These are phyloP conservation scores for Scaptomyza reducta DNA, from an alignment of 2,888 invertebrate genomes.

Conservation along the genomic window DNA sequence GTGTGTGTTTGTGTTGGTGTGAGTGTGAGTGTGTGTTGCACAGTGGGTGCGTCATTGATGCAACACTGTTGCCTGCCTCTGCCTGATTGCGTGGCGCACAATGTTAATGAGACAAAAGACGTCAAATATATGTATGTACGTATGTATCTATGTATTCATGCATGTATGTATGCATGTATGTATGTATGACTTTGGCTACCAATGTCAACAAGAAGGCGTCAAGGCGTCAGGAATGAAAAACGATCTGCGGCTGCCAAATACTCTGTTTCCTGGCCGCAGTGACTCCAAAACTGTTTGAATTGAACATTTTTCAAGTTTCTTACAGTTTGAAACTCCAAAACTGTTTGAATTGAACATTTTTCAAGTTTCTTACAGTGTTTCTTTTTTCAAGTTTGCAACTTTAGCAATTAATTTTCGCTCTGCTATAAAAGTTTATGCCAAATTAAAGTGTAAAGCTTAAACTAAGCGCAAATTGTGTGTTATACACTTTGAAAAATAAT, in stretches of 20 bases:
- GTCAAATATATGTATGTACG: slow-evolving; percentile 26
- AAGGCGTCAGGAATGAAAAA: not conserved
- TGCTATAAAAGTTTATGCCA: not conserved
- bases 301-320: not conserved
- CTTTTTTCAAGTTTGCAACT: not conserved
- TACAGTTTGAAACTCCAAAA: not conserved
- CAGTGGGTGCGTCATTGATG: slow-evolving; percentile 19
- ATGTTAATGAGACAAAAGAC: slow-evolving; percentile 61
- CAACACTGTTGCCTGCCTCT: not conserved
- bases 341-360: not conserved
- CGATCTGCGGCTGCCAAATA: not conserved
- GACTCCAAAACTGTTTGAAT: not conserved
- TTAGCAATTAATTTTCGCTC: not conserved
- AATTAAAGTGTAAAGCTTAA: not conserved
- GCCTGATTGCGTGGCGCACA: slow-evolving; percentile 33
- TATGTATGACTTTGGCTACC: not conserved
- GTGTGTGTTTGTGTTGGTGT: not conserved
- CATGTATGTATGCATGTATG: not conserved
- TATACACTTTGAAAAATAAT: too few species aligned
- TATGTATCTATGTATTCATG: not conserved
- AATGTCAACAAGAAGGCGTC: slow-evolving; percentile 3
- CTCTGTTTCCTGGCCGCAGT: not conserved
- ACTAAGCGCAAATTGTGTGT: too few species aligned
- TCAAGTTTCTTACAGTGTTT: not conserved
- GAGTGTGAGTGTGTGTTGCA: not conserved